Conservation (phyloP, 2,113 vertebrate species). For the Xerus inauris region DNA sequence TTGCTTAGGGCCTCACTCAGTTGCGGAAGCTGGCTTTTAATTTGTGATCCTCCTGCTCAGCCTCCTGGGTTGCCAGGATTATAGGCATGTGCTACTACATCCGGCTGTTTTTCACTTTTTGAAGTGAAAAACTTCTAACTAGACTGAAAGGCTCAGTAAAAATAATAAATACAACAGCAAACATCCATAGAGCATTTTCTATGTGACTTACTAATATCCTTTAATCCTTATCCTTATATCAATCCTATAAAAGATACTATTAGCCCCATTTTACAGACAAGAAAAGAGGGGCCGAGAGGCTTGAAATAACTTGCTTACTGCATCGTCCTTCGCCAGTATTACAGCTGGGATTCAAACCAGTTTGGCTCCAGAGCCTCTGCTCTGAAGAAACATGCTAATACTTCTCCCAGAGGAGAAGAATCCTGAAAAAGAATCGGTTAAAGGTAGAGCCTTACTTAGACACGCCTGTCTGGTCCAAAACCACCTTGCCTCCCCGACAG, state of each 20-base stretch:
- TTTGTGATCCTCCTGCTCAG: not conserved
- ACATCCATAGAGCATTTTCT: not conserved
- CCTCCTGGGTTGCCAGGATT: not conserved
- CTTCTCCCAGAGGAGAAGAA: not conserved
- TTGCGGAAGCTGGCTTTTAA: not conserved
- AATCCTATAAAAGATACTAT: not conserved
- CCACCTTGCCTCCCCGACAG: conserved; percentile 95
- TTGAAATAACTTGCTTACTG: not conserved
- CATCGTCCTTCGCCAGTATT: not conserved
- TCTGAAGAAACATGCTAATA: not conserved
- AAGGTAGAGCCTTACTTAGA: conserved; percentile 91
- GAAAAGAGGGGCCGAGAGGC: not conserved
- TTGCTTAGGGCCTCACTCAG: not conserved
- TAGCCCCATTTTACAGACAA: not conserved
- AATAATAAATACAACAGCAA: not conserved
- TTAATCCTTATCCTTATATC: not conserved
- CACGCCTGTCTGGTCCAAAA: conserved; percentile 94
- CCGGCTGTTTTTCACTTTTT: not conserved
- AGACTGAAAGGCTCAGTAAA: not conserved
- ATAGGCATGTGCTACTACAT: not conserved
- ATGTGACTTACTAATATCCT: not conserved
- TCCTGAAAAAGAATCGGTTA: not conserved
- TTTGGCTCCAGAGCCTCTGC: not conserved
- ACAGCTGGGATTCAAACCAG: not conserved
- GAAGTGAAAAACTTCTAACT: not conserved